These are phyloP conservation scores for Anthoscopus minutus DNA, from an alignment of 2,113 vertebrate species.

Conservation along the genomic window DNA sequence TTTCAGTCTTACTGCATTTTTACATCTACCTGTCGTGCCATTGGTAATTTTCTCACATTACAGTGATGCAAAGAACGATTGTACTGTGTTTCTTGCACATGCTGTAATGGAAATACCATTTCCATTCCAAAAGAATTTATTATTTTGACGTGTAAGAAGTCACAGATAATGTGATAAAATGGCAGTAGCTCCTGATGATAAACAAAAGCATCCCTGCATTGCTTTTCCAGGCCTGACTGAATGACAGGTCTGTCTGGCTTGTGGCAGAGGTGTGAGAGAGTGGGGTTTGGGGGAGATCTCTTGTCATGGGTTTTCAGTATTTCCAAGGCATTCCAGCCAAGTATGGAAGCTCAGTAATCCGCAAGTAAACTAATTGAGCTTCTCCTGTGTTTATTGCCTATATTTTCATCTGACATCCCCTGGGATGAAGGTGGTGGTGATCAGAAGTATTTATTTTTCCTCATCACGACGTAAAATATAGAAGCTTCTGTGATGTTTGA, in stretches of 20 bases:
- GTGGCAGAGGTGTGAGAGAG: not conserved
- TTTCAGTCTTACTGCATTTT: not conserved
- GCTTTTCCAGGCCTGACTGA: not conserved
- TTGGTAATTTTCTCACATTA: not conserved
- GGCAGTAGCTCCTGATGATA: not conserved
- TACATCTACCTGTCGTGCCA: not conserved
- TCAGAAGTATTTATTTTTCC: not conserved
- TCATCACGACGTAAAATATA: fast-evolving
- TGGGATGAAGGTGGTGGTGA: not conserved
- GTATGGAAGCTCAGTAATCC: not conserved
- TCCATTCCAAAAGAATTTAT: not conserved
- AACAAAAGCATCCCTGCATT: not conserved
- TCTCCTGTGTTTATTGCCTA: not conserved
- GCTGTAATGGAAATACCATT: not conserved
- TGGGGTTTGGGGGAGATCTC: not conserved
- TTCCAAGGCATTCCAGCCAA: not conserved
- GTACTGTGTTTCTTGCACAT: not conserved
- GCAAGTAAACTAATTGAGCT: not conserved
- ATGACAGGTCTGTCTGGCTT: not conserved
- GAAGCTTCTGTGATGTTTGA: not conserved
- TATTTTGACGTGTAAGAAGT: not conserved
- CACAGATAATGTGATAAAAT: not conserved
- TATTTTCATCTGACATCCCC: not conserved
- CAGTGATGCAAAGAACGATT: not conserved
- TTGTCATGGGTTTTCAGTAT: not conserved